These are phyloP conservation scores for Sinopyrophorus schimmeli DNA, from an alignment of 2,888 invertebrate genomes.

Conservation along the genomic window DNA sequence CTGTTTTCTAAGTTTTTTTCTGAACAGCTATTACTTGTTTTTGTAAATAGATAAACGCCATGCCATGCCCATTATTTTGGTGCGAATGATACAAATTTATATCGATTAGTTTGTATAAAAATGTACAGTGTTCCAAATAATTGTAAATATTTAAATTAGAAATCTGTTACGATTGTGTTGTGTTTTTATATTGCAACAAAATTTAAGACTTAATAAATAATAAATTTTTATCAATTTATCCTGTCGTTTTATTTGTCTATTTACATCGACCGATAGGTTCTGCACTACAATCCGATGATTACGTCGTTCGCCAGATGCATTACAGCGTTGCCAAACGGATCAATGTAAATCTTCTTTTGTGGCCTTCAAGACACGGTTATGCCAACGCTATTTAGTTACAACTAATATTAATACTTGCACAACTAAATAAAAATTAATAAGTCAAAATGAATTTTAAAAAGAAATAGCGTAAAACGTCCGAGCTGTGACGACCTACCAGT, in stretches of 20 bases:
- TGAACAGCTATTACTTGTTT: conserved; percentile 7
- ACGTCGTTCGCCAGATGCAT: too few species aligned
- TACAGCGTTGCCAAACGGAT: too few species aligned
- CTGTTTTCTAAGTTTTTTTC: conserved; percentile 15
- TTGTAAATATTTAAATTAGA: conserved; percentile 38
- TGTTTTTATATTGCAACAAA: conserved; percentile 54
- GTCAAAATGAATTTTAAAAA: too few species aligned
- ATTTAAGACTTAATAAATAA: conserved; percentile 50
- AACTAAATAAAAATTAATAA: too few species aligned
- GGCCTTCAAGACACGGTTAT: too few species aligned
- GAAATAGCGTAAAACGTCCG: too few species aligned
- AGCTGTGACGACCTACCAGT: too few species aligned
- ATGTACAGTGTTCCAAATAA: conserved; percentile 32
- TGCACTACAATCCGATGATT: too few species aligned
- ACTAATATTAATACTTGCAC: too few species aligned
- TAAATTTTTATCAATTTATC: conserved; percentile 30
- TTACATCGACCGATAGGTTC: too few species aligned
- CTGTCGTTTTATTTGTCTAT: conserved; percentile 13
- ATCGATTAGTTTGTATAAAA: conserved; percentile 26
- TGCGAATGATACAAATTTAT: conserved; percentile 21
- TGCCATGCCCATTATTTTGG: conserved; percentile 22
- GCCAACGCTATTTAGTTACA: too few species aligned
- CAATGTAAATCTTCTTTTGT: too few species aligned
- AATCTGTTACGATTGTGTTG: conserved; percentile 54
- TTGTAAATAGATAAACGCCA: conserved; percentile 11